A percentile compares a stretch with the other conserved stretches of the same genome.
phyloP scores from a whole-genome alignment of 2,888 invertebrate genomes.

The Bombylius major region DNA sequence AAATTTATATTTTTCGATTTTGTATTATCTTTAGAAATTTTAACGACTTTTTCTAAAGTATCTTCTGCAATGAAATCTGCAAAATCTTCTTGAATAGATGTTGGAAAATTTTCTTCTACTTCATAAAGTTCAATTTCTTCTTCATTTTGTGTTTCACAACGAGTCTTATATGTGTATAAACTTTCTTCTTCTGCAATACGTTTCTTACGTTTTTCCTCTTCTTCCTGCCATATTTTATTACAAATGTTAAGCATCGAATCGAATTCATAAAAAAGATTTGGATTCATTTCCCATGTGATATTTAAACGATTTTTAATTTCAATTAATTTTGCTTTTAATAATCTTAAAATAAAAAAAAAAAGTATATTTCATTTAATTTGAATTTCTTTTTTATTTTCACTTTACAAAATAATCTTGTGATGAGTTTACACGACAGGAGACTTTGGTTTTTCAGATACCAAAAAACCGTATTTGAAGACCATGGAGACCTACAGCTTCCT shows the following conservation, averaged over 20 bases:
- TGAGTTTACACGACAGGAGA: no score
- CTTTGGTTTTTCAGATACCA: no score
- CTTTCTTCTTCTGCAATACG: conserved; percentile 63
- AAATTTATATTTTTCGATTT: conserved; percentile 19
- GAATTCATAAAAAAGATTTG: conserved; percentile 38
- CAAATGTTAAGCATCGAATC: conserved; percentile 46
- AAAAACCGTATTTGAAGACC: no score
- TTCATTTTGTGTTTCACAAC: conserved; percentile 54
- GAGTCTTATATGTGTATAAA: conserved; percentile 58
- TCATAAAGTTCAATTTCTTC: conserved; percentile 52
- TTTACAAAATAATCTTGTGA: no score
- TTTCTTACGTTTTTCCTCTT: conserved; percentile 53
- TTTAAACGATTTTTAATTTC: conserved; percentile 55
- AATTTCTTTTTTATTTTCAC: no score
- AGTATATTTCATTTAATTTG: neutral
- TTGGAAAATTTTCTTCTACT: conserved; percentile 57
- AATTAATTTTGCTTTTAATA: conserved; percentile 55
- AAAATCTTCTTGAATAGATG: conserved; percentile 54
- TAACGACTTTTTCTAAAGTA: conserved; percentile 38
- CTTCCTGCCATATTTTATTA: conserved; percentile 61
- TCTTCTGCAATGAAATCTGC: conserved; percentile 45
- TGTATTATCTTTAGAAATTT: conserved; percentile 13
- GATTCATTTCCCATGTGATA: conserved; percentile 40
- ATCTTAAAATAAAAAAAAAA: conserved; percentile 30
- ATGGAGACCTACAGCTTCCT: no score